Conservation (phyloP, 2,888 invertebrate genomes). For the Smittia sp. region DNA sequence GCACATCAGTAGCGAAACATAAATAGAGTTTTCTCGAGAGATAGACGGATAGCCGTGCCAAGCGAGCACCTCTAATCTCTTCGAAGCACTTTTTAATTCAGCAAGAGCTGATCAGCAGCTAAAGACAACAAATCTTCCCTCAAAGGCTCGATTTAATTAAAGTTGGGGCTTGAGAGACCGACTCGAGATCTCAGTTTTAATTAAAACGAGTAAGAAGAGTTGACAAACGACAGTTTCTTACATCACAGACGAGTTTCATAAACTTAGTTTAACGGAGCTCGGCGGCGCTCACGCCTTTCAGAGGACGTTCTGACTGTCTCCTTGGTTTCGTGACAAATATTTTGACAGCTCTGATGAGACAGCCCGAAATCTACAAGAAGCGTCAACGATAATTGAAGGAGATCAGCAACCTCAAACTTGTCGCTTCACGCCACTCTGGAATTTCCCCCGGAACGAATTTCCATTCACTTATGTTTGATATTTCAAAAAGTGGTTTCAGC, state of each 20-base stretch:
- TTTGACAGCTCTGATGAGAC: too few species aligned
- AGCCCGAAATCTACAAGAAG: too few species aligned
- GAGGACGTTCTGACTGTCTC: too few species aligned
- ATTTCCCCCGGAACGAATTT: neutral
- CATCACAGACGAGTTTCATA: neutral
- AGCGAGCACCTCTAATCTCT: too few species aligned
- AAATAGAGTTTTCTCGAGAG: neutral
- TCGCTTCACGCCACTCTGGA: too few species aligned
- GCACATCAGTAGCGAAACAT: neutral
- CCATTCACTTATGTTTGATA: constrained; percentile 10
- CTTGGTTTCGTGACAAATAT: too few species aligned
- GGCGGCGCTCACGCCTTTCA: too few species aligned
- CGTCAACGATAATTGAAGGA: too few species aligned
- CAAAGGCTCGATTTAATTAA: neutral
- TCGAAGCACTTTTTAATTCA: too few species aligned
- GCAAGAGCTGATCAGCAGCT: too few species aligned
- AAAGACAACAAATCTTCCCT: neutral
- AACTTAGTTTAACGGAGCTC: neutral
- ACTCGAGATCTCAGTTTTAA: neutral
- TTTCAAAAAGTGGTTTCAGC: constrained; percentile 26
- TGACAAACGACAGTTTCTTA: neutral
- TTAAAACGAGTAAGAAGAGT: neutral
- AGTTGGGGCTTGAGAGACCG: neutral
- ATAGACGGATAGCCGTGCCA: neutral
- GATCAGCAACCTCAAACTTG: too few species aligned